Evolutionary conservation across 1,140 invertebrate genomes (phyloP).

Genomic region (Drosophila takahashii): DNA sequence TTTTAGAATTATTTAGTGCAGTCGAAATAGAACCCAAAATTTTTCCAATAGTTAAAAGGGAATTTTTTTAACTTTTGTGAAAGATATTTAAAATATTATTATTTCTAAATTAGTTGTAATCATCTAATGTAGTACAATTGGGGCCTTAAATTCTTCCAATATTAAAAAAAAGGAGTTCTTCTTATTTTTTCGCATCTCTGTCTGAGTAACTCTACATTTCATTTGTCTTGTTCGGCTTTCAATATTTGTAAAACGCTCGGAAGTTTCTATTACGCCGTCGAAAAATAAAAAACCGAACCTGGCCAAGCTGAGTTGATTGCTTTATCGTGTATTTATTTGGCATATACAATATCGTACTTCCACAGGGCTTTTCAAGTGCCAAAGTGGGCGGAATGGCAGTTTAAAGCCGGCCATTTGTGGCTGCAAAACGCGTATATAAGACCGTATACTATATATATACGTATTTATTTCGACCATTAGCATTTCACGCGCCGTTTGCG

Average conservation of each 20-base stretch:
- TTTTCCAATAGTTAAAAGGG: too few relatives aligned
- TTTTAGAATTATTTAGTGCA: too few relatives aligned
- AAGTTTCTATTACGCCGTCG: slow-evolving; percentile 27
- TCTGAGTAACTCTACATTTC: slow-evolving; percentile 36
- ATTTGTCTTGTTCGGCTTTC: slow-evolving; percentile 37
- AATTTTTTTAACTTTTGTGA: too few relatives aligned
- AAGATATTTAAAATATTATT: too few relatives aligned
- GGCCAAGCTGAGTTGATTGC: slow-evolving; percentile 57
- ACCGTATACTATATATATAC: slow-evolving; percentile 2
- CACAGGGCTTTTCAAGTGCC: slow-evolving; percentile 3
- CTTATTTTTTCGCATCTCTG: slow-evolving; percentile 10
- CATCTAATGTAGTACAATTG: too few relatives aligned
- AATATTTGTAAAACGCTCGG: slow-evolving; percentile 37
- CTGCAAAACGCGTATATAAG: slow-evolving; percentile 11
- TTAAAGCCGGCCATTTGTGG: slow-evolving; percentile 41
- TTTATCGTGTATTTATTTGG: slow-evolving; percentile 78
- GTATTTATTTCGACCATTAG: slow-evolving; percentile 60
- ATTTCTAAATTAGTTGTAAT: too few relatives aligned
- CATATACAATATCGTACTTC: slow-evolving; percentile 46
- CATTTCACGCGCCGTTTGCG: slow-evolving; percentile 61
- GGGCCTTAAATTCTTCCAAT: neutral
- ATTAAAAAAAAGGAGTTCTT: neutral
- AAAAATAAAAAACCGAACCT: slow-evolving; percentile 5
- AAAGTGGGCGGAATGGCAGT: neutral
- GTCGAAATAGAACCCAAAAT: too few relatives aligned